Conservation (phyloP, 2,888 invertebrate genomes). For the Tetramorium bicarinatum region DNA sequence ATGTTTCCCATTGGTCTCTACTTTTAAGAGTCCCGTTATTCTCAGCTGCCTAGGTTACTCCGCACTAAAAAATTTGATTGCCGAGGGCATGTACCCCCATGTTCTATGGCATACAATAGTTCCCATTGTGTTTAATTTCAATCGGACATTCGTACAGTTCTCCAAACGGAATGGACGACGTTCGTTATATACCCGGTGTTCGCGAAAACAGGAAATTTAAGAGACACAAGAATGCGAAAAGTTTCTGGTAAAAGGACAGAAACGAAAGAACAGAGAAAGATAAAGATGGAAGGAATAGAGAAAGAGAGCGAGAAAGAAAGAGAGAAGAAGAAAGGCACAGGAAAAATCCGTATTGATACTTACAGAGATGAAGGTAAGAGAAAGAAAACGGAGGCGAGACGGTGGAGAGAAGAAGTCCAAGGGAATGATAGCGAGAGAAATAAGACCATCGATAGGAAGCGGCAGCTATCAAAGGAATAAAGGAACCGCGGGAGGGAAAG, state of each 20-base stretch:
- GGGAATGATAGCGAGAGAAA: slow-evolving; percentile 41
- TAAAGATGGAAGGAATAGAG: no score
- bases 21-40: neutral
- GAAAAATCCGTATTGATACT: slow-evolving; percentile 42
- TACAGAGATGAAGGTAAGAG: neutral
- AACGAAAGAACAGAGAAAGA: neutral
- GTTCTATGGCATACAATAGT: neutral
- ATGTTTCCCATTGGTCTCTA: neutral
- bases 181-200: neutral
- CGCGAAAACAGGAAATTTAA: slow-evolving; percentile 41
- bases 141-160: neutral
- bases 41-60: neutral
- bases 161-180: neutral
- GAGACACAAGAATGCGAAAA: neutral
- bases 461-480: slow-evolving; percentile 50
- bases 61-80: slow-evolving; percentile 22
- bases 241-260: slow-evolving; percentile 13
- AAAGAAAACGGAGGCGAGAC: neutral
- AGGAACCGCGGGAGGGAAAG: slow-evolving; percentile 52
- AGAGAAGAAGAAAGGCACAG: slow-evolving; percentile 8
- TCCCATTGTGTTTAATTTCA: neutral
- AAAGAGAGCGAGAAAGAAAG: neutral
- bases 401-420: slow-evolving; percentile 6
- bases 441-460: slow-evolving; percentile 46
- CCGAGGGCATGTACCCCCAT: neutral